A percentile compares a stretch with the other conserved stretches of the same genome.
These are phyloP conservation scores for Leucania comma DNA, from an alignment of 2,888 invertebrate genomes.

Conservation along the genomic window DNA sequence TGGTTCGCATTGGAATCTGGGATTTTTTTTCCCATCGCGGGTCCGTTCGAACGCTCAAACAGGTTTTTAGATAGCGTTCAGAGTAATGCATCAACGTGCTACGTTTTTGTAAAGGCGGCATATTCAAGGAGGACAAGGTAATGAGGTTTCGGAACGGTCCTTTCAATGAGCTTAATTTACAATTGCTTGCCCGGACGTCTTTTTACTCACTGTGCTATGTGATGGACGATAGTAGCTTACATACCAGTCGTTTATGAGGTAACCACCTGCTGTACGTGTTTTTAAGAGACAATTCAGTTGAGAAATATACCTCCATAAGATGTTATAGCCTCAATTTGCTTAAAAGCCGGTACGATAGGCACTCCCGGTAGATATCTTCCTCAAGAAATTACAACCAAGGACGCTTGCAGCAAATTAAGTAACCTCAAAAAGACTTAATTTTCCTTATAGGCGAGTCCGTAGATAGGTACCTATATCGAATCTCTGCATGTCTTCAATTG, in stretches of 20 bases:
- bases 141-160: conserved; percentile 84
- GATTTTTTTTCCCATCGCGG: conserved; percentile 87
- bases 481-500: conserved; percentile 23
- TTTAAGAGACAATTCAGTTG: background rate
- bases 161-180: conserved; percentile 81
- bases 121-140: conserved; percentile 84
- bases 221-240: conserved; percentile 44
- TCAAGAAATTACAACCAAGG: conserved; percentile 12
- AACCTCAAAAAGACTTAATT: conserved; percentile 2
- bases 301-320: conserved; percentile 22
- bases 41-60: conserved; percentile 87
- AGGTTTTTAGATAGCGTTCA: conserved; percentile 90
- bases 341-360: conserved; percentile 19
- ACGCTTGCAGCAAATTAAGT: conserved; percentile 20
- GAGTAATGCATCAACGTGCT: conserved; percentile 88
- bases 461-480: conserved; percentile 21
- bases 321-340: conserved; percentile 23
- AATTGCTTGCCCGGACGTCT: conserved; percentile 52
- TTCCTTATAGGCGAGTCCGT: conserved; percentile 7
- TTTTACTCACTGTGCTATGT: conserved; percentile 37
- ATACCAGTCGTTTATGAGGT: conserved; percentile 15
- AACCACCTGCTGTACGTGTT: conserved; percentile 3
- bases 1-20: conserved; percentile 89
- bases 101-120: conserved; percentile 88
- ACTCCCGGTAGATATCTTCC: conserved; percentile 2